These are phyloP conservation scores for Acromyrmex echinatior DNA, from an alignment of 1,140 invertebrate genomes.

Conservation along the genomic window DNA sequence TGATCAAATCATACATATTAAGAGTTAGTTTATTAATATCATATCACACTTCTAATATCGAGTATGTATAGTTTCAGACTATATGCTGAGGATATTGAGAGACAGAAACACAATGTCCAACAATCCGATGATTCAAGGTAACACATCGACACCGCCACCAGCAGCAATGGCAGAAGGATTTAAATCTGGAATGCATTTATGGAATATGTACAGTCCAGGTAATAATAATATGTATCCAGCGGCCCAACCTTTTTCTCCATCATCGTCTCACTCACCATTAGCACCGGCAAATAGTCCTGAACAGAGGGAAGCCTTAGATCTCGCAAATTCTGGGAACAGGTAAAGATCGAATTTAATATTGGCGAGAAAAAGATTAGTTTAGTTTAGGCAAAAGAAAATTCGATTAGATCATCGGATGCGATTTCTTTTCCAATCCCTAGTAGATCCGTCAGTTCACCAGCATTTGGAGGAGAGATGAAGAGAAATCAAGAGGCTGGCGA, in stretches of 20 bases:
- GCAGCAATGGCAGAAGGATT: slow-evolving; percentile 88
- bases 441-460: background rate
- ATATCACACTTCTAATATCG: slow-evolving; percentile 89
- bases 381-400: background rate
- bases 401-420: background rate
- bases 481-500: background rate
- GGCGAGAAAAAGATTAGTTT: background rate
- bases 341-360: slow-evolving; percentile 54
- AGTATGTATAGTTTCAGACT: slow-evolving; percentile 83
- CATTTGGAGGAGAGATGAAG: background rate
- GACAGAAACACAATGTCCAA: background rate
- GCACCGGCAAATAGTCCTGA: slow-evolving; percentile 81
- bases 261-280: slow-evolving; percentile 81
- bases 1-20: too few relatives aligned
- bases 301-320: slow-evolving; percentile 89
- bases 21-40: background rate
- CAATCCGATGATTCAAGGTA: slow-evolving; percentile 84
- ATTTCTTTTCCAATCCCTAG: background rate
- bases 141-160: slow-evolving; percentile 87
- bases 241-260: slow-evolving; percentile 77
- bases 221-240: slow-evolving; percentile 84
- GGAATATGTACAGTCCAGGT: slow-evolving; percentile 92
- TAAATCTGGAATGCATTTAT: slow-evolving; percentile 90
- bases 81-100: slow-evolving; percentile 86
- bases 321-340: slow-evolving; percentile 84